phyloP scores from a whole-genome alignment of 2,797 vertebrate species.

The Bovichtus variegatus region DNA sequence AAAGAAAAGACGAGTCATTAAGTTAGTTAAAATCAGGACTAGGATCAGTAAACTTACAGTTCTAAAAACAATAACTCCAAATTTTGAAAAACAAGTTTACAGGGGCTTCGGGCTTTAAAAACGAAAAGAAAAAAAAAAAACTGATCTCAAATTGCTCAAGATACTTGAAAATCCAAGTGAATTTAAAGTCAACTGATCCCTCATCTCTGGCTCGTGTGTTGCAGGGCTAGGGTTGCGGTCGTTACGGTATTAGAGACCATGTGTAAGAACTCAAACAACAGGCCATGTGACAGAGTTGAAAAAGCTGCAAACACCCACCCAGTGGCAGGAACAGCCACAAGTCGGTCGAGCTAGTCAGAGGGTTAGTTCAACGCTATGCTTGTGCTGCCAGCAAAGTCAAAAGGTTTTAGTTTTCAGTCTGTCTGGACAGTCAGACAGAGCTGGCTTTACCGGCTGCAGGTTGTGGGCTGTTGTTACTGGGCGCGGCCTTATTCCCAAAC shows the following conservation, averaged over 20 bases:
- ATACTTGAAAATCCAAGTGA: background rate
- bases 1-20: background rate
- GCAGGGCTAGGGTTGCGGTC: background rate
- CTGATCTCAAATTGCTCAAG: too few species aligned
- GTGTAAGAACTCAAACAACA: constrained; percentile 3
- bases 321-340: constrained; percentile 22
- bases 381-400: constrained; percentile 50
- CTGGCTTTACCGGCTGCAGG: constrained; percentile 87
- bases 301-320: constrained; percentile 23
- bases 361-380: constrained; percentile 60
- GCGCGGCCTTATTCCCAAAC: constrained; percentile 88
- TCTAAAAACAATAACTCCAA: too few species aligned
- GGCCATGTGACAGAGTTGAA: constrained; percentile 16
- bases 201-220: background rate
- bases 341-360: constrained; percentile 29
- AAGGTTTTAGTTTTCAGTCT: constrained; percentile 49
- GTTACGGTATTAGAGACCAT: background rate
- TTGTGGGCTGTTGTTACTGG: constrained; percentile 84
- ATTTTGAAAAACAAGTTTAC: too few species aligned
- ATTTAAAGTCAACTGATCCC: constrained; percentile 16
- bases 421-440: constrained; percentile 54
- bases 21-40: background rate
- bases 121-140: too few species aligned
- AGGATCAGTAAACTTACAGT: constrained; percentile 44
- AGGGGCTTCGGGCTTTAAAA: too few species aligned